Evolutionary conservation across 2,797 vertebrate genomes (phyloP).

Genomic region (Cossypha heuglini): DNA sequence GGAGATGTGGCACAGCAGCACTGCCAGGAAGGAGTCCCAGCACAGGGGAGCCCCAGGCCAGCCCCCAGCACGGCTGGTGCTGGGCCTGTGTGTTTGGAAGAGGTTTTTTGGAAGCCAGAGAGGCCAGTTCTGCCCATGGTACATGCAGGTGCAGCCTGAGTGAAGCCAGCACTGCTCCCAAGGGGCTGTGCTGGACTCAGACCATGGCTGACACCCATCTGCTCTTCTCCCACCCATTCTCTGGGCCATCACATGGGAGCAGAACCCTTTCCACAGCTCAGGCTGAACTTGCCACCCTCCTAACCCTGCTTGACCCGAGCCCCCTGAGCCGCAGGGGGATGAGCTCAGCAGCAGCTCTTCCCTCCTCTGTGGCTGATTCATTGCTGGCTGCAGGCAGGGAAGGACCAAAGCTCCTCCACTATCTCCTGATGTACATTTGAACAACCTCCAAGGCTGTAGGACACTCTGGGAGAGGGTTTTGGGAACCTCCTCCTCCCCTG

Average conservation of each 20-base stretch:
- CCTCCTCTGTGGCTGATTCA: neutral
- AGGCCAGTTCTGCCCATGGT: neutral
- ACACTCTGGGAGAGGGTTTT: neutral
- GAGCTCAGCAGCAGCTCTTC: neutral
- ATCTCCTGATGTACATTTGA: neutral
- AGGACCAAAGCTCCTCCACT: neutral
- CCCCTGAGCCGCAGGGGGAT: accelerated
- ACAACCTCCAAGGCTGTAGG: neutral
- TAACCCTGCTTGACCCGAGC: accelerated
- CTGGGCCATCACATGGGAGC: accelerated
- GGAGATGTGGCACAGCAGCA: neutral
- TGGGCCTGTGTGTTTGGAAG: neutral
- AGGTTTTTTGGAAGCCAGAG: neutral
- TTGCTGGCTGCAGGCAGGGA: accelerated
- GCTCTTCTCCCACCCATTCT: neutral
- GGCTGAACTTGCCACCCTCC: neutral
- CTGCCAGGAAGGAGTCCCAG: neutral
- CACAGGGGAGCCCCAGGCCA: neutral
- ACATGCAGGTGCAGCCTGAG: neutral
- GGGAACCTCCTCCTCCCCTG: neutral
- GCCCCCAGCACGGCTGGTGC: accelerated
- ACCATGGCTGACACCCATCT: accelerated
- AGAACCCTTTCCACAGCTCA: neutral
- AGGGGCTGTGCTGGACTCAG: neutral
- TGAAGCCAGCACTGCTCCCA: accelerated